phyloP scores from a whole-genome alignment of 2,113 vertebrate genomes.

The Microtus oregoni region DNA sequence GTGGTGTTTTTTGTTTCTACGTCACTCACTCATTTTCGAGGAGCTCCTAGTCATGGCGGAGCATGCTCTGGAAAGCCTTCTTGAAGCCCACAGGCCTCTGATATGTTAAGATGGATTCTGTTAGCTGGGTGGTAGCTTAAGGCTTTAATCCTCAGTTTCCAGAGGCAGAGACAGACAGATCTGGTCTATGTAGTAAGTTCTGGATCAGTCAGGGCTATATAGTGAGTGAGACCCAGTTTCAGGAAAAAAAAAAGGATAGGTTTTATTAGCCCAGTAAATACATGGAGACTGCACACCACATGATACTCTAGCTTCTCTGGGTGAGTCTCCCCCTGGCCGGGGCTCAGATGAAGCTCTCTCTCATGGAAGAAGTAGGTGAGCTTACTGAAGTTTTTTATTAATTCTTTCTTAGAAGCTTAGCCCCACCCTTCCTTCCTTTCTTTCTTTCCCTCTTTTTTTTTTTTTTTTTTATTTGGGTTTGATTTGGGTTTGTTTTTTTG shows the following conservation, averaged over 20 bases:
- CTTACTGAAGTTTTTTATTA: background rate
- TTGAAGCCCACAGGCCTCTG: background rate
- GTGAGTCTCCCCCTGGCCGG: too few species aligned
- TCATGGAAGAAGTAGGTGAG: background rate
- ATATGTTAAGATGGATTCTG: background rate
- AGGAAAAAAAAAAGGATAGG: background rate
- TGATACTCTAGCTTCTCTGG: background rate
- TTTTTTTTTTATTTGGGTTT: too few species aligned
- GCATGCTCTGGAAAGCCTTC: background rate
- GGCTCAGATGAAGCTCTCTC: background rate
- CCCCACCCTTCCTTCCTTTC: background rate
- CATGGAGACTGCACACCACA: rapidly evolving
- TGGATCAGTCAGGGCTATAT: background rate
- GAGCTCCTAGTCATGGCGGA: background rate
- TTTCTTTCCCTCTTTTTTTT: rapidly evolving
- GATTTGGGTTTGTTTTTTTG: too few species aligned
- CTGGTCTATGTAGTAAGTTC: background rate
- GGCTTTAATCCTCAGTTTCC: background rate
- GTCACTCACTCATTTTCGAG: background rate
- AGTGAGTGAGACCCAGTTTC: background rate
- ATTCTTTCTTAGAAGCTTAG: background rate
- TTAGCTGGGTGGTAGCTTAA: too few species aligned
- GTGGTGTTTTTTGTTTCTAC: too few species aligned
- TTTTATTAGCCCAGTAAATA: background rate
- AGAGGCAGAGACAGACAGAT: background rate